These are phyloP conservation scores for Halocaridina rubra DNA, from an alignment of 2,888 invertebrate species.

Conservation along the genomic window DNA sequence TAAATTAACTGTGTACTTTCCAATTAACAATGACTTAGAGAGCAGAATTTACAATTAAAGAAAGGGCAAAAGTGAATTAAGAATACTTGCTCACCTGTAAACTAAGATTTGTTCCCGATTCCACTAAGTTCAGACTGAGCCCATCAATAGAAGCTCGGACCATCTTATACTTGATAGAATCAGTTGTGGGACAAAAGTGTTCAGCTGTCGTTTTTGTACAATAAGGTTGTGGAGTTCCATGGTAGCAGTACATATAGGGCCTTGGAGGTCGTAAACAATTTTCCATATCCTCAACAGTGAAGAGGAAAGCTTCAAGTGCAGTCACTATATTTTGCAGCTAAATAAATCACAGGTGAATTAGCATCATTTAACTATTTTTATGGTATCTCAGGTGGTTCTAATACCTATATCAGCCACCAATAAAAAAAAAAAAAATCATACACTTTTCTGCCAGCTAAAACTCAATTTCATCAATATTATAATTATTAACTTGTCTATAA, in stretches of 20 bases:
- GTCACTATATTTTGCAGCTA: constrained; percentile 86
- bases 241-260: constrained; percentile 81
- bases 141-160: constrained; percentile 88
- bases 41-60: too few species aligned
- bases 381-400: too few species aligned
- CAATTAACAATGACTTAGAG: too few species aligned
- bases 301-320: constrained; percentile 87
- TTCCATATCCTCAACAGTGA: constrained; percentile 88
- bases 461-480: too few species aligned
- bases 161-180: constrained; percentile 94
- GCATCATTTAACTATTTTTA: too few species aligned
- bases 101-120: constrained; percentile 87
- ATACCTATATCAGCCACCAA: too few species aligned
- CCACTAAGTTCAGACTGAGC: constrained; percentile 90
- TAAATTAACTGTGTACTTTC: too few species aligned
- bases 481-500: too few species aligned
- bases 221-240: constrained; percentile 78
- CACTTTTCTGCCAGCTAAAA: too few species aligned
- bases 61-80: too few species aligned
- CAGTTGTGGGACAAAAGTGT: constrained; percentile 78
- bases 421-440: too few species aligned
- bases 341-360: not conserved
- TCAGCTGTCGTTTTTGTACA: constrained; percentile 79
- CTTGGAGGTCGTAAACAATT: constrained; percentile 88
- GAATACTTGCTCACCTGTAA: constrained; percentile 79